Base-by-base conservation (phyloP, 2,797 vertebrate species). In the Micromesistius poutassou region DNA sequence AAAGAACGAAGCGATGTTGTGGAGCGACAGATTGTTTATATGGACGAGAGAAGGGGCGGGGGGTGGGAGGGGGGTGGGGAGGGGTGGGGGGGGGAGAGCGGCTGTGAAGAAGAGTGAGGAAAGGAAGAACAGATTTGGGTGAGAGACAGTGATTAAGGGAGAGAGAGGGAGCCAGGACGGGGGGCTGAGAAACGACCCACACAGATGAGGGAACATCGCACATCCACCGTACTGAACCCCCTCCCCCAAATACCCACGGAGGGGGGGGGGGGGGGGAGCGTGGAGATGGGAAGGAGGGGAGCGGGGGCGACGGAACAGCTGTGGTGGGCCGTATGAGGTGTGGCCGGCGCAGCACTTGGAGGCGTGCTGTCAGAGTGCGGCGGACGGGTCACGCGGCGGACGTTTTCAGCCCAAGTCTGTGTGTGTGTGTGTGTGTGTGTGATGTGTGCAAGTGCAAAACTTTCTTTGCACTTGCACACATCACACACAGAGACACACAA, bases 331-430 rank as follows among this genome's bases (percentile, higher is more conserved):
- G 72, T 14, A 74, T 50, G 80, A 70, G 66, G 25, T 12, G 16
- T 73, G 22, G 0, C 33, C 22, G 73, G 40, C 0, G 1, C 33
- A 73, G 77, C 30, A 25, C 38, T 71, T 22, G 8, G 10, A 84
- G 86, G 84, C 71, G 78, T 70, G 55, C 82, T 82, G 83, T 88
- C n/a, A n/a, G n/a, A n/a, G n/a, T n/a, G n/a, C n/a, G n/a, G n/a
- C n/a, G n/a, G n/a, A n/a, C n/a, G n/a, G n/a, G n/a, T n/a, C n/a
- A n/a, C n/a, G n/a, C n/a, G n/a, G n/a, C n/a, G n/a, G n/a, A 79
- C 72, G 71, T 80, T 79, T 66, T 62, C 73, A 88, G 77, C 77
- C 33, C 70, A 81, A 79, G 78, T 77, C n/a, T n/a, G n/a, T n/a
- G n/a, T n/a, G n/a, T n/a, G n/a, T n/a, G n/a, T n/a, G n/a, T n/a